These are phyloP conservation scores for Cromileptes altivelis DNA, from an alignment of 2,113 vertebrate genomes.

Conservation along the genomic window DNA sequence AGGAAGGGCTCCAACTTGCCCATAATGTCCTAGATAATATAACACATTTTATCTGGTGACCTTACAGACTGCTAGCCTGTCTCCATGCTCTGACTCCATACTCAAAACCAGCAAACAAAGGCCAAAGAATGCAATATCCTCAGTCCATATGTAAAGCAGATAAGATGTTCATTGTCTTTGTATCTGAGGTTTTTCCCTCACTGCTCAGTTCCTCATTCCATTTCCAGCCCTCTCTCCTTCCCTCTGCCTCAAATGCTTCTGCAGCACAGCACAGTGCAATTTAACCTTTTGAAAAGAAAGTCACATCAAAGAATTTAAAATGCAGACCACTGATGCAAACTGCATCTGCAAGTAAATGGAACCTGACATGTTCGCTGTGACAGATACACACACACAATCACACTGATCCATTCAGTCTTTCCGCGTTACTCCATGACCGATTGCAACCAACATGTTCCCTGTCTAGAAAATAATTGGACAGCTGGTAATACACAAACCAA, in stretches of 20 bases:
- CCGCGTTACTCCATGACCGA: not conserved
- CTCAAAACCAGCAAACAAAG: slow-evolving; percentile 30
- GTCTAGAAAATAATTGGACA: slow-evolving; percentile 36
- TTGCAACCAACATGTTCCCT: not conserved
- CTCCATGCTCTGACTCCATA: not conserved
- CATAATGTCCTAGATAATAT: not conserved
- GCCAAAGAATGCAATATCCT: slow-evolving; percentile 23
- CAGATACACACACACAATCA: not conserved
- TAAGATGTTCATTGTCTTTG: slow-evolving; percentile 35
- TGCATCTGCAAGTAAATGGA: not conserved
- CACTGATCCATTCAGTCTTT: not conserved
- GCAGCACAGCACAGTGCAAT: not conserved
- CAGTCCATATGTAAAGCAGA: slow-evolving; percentile 26
- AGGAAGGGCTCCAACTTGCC: not conserved
- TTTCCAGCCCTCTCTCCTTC: slow-evolving; percentile 6
- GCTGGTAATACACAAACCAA: slow-evolving; percentile 31
- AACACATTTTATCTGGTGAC: not conserved
- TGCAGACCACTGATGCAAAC: not conserved
- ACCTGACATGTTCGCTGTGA: not conserved
- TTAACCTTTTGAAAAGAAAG: not conserved
- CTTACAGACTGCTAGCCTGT: not conserved
- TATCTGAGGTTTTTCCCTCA: slow-evolving; percentile 27
- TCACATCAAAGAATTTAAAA: not conserved
- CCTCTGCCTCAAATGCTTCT: not conserved
- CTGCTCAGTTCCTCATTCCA: slow-evolving; percentile 37